Percentiles rank a stretch among this genome's conserved stretches.
Evolutionary conservation across 2,888 invertebrate genomes (phyloP).

Genomic region (Dryobota labecula): DNA sequence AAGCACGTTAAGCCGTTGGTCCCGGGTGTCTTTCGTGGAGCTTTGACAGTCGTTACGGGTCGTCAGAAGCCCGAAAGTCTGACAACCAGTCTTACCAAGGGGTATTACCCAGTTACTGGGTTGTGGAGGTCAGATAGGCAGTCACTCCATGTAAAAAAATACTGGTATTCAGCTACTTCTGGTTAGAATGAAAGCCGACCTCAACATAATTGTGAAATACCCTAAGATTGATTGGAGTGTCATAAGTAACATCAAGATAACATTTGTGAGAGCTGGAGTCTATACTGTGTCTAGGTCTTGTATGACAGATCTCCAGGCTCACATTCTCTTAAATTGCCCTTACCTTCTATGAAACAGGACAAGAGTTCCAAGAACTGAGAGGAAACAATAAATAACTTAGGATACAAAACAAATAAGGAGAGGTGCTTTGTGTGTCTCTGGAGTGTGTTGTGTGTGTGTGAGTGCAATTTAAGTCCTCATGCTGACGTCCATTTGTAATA

Average conservation of each 20-base stretch:
- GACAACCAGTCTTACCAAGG: too few species aligned
- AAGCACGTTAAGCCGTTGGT: too few species aligned
- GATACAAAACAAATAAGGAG: neutral
- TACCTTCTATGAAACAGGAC: neutral
- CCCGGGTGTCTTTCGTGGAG: too few species aligned
- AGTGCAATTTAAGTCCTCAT: neutral
- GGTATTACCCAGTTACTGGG: too few species aligned
- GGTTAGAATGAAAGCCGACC: too few species aligned
- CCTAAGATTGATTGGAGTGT: too few species aligned
- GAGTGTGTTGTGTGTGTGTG: neutral
- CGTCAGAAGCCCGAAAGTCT: too few species aligned
- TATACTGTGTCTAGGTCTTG: neutral
- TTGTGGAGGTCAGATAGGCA: too few species aligned
- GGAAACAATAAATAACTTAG: neutral
- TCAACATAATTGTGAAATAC: too few species aligned
- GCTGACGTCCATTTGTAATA: neutral
- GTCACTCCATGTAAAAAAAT: too few species aligned
- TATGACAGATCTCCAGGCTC: neutral
- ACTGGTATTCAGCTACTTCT: too few species aligned
- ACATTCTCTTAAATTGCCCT: neutral
- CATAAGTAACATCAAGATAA: neutral
- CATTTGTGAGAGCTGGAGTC: neutral
- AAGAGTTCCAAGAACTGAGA: neutral
- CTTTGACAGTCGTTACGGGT: too few species aligned
- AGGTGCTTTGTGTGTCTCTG: neutral